Conservation (phyloP, 2,113 vertebrate species). For the Gymnobelideus leadbeateri region DNA sequence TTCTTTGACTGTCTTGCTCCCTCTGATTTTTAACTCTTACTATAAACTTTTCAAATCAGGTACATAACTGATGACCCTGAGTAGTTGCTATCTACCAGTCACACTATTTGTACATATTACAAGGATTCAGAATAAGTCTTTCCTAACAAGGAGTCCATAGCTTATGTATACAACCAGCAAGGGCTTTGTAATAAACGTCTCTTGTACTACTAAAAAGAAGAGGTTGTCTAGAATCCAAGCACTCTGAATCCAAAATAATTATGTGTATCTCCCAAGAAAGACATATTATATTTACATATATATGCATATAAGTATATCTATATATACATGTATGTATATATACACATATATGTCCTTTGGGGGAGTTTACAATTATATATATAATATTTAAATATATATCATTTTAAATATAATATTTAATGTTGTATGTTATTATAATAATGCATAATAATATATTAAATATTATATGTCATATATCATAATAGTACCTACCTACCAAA, state of each 20-base stretch:
- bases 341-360: neutral
- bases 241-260: neutral
- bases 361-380: too few relatives aligned
- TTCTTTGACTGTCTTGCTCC: neutral
- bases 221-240: neutral
- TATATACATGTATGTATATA: neutral
- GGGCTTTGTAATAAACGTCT: neutral
- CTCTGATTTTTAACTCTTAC: neutral
- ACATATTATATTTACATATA: neutral
- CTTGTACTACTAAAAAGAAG: neutral
- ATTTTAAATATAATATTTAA: neutral
- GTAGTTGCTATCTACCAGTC: neutral
- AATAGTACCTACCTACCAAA: neutral
- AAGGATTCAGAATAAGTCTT: neutral
- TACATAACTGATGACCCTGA: constrained; percentile 4
- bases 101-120: neutral
- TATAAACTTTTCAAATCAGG: constrained; percentile 21
- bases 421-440: neutral
- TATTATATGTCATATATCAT: neutral
- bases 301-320: neutral
- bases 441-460: neutral
- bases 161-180: constrained; percentile 7
- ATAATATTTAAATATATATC: too few relatives aligned
- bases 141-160: neutral
- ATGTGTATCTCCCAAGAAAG: neutral